phyloP scores from a whole-genome alignment of 2,113 vertebrate species.

The Micronisus gabar region DNA sequence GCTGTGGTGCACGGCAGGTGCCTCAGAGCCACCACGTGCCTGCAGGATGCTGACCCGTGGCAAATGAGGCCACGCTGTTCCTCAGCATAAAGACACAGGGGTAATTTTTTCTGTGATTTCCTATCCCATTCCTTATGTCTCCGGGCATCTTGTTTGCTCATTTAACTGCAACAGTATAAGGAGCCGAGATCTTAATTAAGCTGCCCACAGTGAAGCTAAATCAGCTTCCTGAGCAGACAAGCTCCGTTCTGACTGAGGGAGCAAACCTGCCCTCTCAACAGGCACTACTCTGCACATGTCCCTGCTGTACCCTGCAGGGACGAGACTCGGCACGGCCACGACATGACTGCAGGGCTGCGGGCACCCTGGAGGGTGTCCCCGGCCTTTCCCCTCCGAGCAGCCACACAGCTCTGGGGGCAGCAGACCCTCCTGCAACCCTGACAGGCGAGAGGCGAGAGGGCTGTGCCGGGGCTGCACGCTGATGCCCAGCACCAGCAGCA shows the following conservation, averaged over 20 bases:
- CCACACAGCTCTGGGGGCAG: no score
- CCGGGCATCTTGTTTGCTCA: not conserved
- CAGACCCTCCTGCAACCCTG: not conserved
- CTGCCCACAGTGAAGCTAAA: not conserved
- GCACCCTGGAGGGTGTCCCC: no score
- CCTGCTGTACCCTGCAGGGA: fast-evolving
- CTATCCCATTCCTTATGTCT: not conserved
- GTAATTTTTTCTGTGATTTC: not conserved
- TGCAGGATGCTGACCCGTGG: not conserved
- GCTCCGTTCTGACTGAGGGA: fast-evolving
- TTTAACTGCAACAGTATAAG: not conserved
- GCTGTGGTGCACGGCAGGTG: fast-evolving
- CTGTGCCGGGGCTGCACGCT: not conserved
- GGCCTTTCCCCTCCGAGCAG: not conserved
- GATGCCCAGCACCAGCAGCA: not conserved
- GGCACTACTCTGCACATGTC: not conserved
- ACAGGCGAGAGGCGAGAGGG: not conserved
- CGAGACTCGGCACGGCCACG: not conserved
- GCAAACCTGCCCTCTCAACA: not conserved
- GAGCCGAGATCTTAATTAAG: not conserved
- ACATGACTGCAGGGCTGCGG: fast-evolving
- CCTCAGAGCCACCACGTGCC: fast-evolving
- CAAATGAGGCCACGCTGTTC: not conserved
- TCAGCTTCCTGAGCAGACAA: not conserved
- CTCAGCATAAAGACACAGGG: not conserved